phyloP scores from a whole-genome alignment of 2,113 vertebrate genomes.

The Hirundichthys speculiger region DNA sequence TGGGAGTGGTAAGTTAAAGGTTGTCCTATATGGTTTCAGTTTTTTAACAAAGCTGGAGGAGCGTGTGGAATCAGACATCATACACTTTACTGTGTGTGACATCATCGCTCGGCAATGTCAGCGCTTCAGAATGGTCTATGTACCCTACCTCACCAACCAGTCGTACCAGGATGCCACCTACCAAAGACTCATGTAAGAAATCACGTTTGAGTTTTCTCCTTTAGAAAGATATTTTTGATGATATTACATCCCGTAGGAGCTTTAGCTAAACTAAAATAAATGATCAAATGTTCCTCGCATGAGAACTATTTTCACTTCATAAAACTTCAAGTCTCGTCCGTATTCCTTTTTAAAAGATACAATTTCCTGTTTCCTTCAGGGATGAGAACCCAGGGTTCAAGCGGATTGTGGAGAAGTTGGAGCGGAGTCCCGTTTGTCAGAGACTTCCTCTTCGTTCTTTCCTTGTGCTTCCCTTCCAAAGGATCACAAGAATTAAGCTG shows the following conservation, averaged over 20 bases:
- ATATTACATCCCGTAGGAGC: not conserved
- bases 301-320: no score
- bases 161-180: conserved; percentile 96
- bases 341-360: not conserved
- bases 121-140: conserved; percentile 88
- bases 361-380: conserved; percentile 69
- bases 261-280: not conserved
- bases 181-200: conserved; percentile 89
- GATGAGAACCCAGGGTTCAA: conserved; percentile 87
- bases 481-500: conserved; percentile 94
- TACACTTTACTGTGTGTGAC: conserved; percentile 91
- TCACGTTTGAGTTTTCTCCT: not conserved
- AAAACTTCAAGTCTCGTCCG: no score
- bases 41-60: conserved; percentile 94
- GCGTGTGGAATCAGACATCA: conserved; percentile 87
- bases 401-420: conserved; percentile 87
- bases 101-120: conserved; percentile 89
- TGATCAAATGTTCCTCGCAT: no score
- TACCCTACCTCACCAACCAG: conserved; percentile 98
- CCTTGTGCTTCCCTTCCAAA: conserved; percentile 96
- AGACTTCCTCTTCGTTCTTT: conserved; percentile 96
- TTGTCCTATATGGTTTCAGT: conserved; percentile 65
- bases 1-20: not conserved
- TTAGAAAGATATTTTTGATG: not conserved
- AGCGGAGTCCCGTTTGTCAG: conserved; percentile 90